Evolutionary conservation across 1,140 invertebrate species (phyloP).

Genomic region (Sycophila sp.): DNA sequence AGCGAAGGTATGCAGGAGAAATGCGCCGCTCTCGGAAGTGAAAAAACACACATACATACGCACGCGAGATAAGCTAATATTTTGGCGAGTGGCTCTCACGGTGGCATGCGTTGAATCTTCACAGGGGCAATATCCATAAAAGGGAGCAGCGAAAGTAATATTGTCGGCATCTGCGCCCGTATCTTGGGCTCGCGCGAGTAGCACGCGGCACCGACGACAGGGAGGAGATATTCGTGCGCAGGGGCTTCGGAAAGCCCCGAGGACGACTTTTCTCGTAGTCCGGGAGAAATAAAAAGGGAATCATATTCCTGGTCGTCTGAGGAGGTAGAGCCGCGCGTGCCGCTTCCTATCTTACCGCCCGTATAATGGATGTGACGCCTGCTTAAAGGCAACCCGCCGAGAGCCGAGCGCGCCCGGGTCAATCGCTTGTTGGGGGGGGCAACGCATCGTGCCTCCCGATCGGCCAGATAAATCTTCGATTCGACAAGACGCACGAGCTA

Average conservation of each 20-base stretch:
- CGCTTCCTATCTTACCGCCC: conserved; percentile 1
- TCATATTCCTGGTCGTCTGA: not conserved
- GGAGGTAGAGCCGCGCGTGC: not conserved
- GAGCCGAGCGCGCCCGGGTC: not conserved
- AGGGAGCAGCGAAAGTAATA: conserved; percentile 62
- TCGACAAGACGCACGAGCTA: not conserved
- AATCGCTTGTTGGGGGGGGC: not conserved
- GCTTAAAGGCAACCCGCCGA: conserved; percentile 14
- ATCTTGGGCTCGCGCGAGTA: conserved; percentile 14
- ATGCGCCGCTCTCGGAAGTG: not conserved
- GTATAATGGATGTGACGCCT: conserved; percentile 39
- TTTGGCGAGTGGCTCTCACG: conserved; percentile 35
- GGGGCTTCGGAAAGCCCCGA: not conserved
- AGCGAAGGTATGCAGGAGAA: not conserved
- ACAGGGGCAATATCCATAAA: conserved; percentile 63
- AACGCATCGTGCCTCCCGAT: not conserved
- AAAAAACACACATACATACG: not conserved
- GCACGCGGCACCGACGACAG: not conserved
- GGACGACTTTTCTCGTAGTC: not conserved
- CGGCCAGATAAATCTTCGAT: not conserved
- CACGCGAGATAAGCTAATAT: conserved; percentile 18
- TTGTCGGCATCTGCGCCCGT: conserved; percentile 59
- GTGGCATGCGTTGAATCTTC: conserved; percentile 43
- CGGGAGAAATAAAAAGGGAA: conserved; percentile 6
- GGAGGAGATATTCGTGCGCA: not conserved